Base-by-base conservation (phyloP, 92 coral and sea anemone species). In the Epizoanthus stellaris region DNA sequence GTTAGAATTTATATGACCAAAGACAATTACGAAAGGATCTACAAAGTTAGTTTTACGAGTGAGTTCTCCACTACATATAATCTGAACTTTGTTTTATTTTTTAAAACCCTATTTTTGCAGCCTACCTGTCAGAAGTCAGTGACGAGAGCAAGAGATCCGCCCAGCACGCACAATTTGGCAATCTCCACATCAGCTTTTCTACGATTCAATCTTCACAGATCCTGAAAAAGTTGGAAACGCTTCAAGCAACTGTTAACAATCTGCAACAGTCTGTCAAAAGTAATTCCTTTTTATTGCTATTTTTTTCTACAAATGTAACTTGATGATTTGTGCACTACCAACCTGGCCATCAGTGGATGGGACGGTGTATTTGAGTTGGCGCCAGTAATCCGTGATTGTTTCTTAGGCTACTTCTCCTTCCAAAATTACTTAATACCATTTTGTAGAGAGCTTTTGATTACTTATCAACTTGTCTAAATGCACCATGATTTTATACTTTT, bases 101-200 rank as follows among this genome's bases (percentile, higher is more conserved):
- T 30, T 30, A 30, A 30, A 30, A 30, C 34, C 34, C 53, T 20
- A 23, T 36, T 14, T 38, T 9, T 8, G 47, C 47, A 68, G 73
- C 39, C 4, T 12, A 68, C 49, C 17, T 36, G 16, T 36, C 73
- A 68, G 76, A 42, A 2, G 39, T 42, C 42, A 47, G 56, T 30
- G 58, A 39, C 2, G 57, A 8, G 56, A 25, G 23, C 58, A 45
- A 70, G 13, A 17, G 58, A 42, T 42, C 58, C 21, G 13, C 76
- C 5, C 36, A 68, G 6, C 73, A 68, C 16, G 19, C 16, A 3
- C 76, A 70, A 15, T 70, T 54, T 15, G 59, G 76, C 7, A 40
- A 4, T 4, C 20, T 70, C 56, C 76, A 43, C 76, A 20, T 70
- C 76, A 70, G 76, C 76, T 70, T 54, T 20, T 70, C 45, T 57